Percentiles rank a stretch among this genome's conserved stretches.
Evolutionary conservation across 2,888 invertebrate species (phyloP).

Genomic region (Tromatobia lineatoria): DNA sequence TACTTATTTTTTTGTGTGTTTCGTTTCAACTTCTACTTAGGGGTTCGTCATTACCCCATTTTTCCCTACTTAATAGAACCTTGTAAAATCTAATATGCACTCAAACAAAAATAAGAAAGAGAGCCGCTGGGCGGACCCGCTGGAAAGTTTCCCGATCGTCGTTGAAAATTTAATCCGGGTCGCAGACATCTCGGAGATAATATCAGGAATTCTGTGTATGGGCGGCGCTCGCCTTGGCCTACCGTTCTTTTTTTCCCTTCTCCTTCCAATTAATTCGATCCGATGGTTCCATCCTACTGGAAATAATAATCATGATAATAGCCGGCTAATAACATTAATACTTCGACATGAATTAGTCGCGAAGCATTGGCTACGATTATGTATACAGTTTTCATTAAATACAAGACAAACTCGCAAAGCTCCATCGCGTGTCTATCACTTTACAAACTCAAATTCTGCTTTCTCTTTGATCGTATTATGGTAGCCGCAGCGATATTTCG

Average conservation of each 20-base stretch:
- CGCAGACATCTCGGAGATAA: conserved; percentile 47
- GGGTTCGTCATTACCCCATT: too few relatives aligned
- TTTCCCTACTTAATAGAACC: neutral
- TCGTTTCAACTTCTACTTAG: too few relatives aligned
- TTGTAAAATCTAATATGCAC: conserved; percentile 13
- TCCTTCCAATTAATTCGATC: conserved; percentile 8
- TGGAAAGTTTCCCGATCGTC: conserved; percentile 47
- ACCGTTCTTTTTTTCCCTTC: neutral
- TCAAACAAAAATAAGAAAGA: neutral
- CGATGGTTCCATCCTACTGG: neutral
- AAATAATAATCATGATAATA: neutral
- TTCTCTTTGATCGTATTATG: too few relatives aligned
- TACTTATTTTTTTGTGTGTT: too few relatives aligned
- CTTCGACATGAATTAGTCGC: neutral
- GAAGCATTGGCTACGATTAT: neutral
- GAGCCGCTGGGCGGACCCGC: neutral
- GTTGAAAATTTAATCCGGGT: conserved; percentile 55
- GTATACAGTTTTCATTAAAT: neutral
- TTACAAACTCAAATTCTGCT: too few relatives aligned
- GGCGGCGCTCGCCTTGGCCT: conserved; percentile 8
- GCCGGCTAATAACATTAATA: neutral
- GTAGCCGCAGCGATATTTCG: too few relatives aligned
- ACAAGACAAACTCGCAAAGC: too few relatives aligned
- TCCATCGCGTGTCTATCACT: too few relatives aligned
- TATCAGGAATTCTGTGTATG: conserved; percentile 31